Conservation (phyloP, 2,113 vertebrate species). For the Cavia porcellus region DNA sequence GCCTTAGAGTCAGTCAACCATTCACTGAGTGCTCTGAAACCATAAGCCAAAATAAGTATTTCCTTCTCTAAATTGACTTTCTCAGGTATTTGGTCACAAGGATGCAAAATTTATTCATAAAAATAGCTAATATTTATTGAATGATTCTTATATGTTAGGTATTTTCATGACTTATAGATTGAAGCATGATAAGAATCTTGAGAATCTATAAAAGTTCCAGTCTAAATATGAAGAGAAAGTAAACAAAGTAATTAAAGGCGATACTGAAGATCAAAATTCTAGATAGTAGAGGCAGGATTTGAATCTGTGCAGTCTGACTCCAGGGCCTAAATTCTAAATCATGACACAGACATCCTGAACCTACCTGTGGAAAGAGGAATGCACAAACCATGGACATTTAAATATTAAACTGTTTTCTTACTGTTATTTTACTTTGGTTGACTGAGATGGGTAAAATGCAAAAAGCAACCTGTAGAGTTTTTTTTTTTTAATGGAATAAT, state of each 20-base stretch:
- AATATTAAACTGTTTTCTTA: background rate
- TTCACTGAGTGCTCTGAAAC: background rate
- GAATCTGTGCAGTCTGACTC: background rate
- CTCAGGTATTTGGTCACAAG: background rate
- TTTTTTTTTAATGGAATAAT: background rate
- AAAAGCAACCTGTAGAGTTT: background rate
- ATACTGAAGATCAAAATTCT: background rate
- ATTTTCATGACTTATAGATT: background rate
- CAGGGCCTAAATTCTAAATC: background rate
- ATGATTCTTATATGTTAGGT: background rate
- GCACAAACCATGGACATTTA: background rate
- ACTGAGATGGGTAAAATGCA: background rate
- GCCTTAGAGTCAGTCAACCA: background rate
- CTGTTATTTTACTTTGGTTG: background rate
- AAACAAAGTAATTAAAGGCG: background rate
- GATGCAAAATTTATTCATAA: background rate
- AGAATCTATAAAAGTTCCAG: background rate
- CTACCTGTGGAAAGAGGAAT: background rate
- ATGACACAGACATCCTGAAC: background rate
- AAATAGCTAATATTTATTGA: background rate
- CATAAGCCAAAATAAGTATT: background rate
- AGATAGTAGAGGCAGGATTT: background rate
- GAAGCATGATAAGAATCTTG: background rate
- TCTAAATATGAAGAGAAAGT: background rate
- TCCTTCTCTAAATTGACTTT: background rate